Evolutionary conservation across 1,140 invertebrate genomes (phyloP), one percentile per base, ranked within the genome.

Genomic region (Sminthurinus signatus): DNA sequence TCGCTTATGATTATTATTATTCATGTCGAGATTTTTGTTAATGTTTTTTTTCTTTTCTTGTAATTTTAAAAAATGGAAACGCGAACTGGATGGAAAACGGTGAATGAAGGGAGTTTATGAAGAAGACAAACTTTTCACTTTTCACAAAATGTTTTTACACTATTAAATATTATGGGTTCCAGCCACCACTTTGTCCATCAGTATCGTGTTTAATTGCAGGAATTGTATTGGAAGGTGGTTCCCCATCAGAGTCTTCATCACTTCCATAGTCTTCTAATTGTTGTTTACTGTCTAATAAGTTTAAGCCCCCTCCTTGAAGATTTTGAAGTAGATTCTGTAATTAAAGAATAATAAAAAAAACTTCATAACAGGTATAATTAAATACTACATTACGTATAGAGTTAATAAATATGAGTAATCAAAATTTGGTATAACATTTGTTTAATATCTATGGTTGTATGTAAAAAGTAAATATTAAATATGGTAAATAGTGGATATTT

Each of bases 211-310:
- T 60, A 19, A 64, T 28, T n/a, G 46, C 21, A 36, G 63, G 28
- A 39, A 60, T 46, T 19, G 64, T 59, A 56, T 59, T 63, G n/a
- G 55, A 59, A 25, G 55, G 61, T 10, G 54, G 31, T 8, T 70
- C 68, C 39, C 62, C 60, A 19, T 70, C 68, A 3, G 64, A 70
- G 58, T 70, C 68, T 4, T 59, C 65, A 31, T 66, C 64, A 29
- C 67, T 64, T 32, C 56, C 43, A 12, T 59, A 60, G 52, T 66
- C 52, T 39, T 66, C 64, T 46, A 63, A 58, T 23, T 64, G 50
- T 57, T 60, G 67, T 46, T 68, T 68, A 56, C 4, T 56, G 4
- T 56, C 54, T 42, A 56, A 36, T 31, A 56, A 19, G 19, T 56
- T 56, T 31, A 56, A 39, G 54, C 63, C 55, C 36, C 60, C 65